A percentile compares a stretch with the other conserved stretches of the same genome.
Conservation (phyloP, 2,113 vertebrate species). For the Xenopus borealis region DNA sequence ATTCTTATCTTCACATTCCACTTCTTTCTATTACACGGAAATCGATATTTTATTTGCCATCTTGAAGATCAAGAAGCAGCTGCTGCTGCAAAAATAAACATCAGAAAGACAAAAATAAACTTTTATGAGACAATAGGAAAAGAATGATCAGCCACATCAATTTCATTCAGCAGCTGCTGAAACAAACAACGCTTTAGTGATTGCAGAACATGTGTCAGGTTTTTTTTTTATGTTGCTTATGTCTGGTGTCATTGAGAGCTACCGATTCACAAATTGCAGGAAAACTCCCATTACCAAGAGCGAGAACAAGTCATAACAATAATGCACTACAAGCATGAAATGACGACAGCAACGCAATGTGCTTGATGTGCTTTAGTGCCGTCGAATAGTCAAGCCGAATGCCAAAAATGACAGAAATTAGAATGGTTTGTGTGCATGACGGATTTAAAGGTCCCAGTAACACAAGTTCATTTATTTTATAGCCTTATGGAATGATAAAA, state of each 20-base stretch:
- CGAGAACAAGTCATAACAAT: slow-evolving; percentile 33
- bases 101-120: slow-evolving; percentile 47
- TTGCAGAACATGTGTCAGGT: slow-evolving; percentile 43
- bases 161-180: slow-evolving; percentile 43
- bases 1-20: slow-evolving; percentile 35
- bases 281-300: slow-evolving; percentile 30
- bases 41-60: slow-evolving; percentile 36
- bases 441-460: slow-evolving; percentile 35
- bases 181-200: slow-evolving; percentile 35
- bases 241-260: slow-evolving; percentile 16
- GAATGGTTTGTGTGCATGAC: slow-evolving; percentile 29
- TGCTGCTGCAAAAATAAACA: slow-evolving; percentile 45
- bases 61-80: slow-evolving; percentile 45
- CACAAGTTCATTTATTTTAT: slow-evolving; percentile 43
- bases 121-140: slow-evolving; percentile 46
- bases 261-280: slow-evolving; percentile 21
- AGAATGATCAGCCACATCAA: slow-evolving; percentile 42
- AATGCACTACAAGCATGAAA: slow-evolving; percentile 28
- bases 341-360: slow-evolving; percentile 29
- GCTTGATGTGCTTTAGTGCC: slow-evolving; percentile 17
- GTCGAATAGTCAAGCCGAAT: slow-evolving; percentile 18
- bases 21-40: slow-evolving; percentile 25
- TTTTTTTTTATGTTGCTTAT: slow-evolving; percentile 27
- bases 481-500: slow-evolving; percentile 40
- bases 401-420: slow-evolving; percentile 29